Evolutionary conservation across 2,797 vertebrate genomes (phyloP), one percentile per base, ranked within the genome.

Genomic region (Psittacula echo): DNA sequence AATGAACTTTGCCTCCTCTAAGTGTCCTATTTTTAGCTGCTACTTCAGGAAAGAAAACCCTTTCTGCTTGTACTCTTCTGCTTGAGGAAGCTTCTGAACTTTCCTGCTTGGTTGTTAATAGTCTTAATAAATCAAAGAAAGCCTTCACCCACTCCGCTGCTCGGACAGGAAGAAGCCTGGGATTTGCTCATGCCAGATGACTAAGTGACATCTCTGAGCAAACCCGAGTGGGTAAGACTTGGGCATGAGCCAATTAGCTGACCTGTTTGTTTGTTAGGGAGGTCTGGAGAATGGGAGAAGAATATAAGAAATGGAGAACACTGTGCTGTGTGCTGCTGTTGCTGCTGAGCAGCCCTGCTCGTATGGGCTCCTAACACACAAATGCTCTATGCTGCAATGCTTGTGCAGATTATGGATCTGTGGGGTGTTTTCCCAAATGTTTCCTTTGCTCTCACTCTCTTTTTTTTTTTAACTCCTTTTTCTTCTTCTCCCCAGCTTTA

Each of bases 81-180:
- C 90, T 96, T 81, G 79, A 96, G 87, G 78, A 97, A 95, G 86
- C 94, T 93, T 92, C 89, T 91, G 90, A 94, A 92, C 81, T 95
- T 66, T 92, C 56, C 62, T 85, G 78, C 92, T 94, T 93, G 84
- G 88, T 86, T 95, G 93, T 92, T 93, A 92, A 93, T 87, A 87
- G 73, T 92, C 90, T 83, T 89, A 90, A 95, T 95, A 95, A 96
- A 94, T 96, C 89, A 95, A 60, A 90, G 95, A 90, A 76, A 94
- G 90, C 73, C 81, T 96, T 95, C 86, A 83, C 88, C 75, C 93
- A 78, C 84, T 87, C 86, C 1, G 11, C 81, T 85, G 62, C 92
- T 92, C 4, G 7, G 80, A 85, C 88, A 94, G 95, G 93, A 96
- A 90, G 91, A 87, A 96, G 88, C 77, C 84, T 87, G 95, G 86